A percentile compares a stretch with the other conserved stretches of the same genome.
Evolutionary conservation across 1,140 invertebrate species (phyloP).

Genomic region (Brachionus asplanchnoidis): DNA sequence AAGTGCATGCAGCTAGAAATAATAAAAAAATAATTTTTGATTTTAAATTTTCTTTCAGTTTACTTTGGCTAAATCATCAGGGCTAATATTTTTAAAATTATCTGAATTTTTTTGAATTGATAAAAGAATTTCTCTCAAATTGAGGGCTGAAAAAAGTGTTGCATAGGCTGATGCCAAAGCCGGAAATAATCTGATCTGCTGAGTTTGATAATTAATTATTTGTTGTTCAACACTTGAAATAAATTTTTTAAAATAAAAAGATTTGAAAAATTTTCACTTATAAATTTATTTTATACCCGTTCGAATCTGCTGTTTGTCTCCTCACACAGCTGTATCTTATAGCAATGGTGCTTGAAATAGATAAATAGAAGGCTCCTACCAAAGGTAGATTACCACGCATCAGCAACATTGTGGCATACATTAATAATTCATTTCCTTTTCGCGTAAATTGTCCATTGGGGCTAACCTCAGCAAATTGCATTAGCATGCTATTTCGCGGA

Average conservation of each 20-base stretch:
- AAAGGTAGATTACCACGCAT: conserved; percentile 69
- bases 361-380: conserved; percentile 56
- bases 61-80: conserved; percentile 57
- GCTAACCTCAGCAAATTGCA: conserved; percentile 75
- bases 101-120: conserved; percentile 18
- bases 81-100: background rate
- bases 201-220: conserved; percentile 85
- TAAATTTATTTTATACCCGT: conserved; percentile 61
- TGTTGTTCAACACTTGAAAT: conserved; percentile 68
- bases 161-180: conserved; percentile 72
- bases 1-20: conserved; percentile 69
- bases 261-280: background rate
- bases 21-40: background rate
- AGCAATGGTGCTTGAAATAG: conserved; percentile 75
- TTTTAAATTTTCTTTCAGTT: no score
- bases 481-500: conserved; percentile 75
- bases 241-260: conserved; percentile 55
- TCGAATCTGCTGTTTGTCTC: conserved; percentile 74
- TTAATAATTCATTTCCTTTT: conserved; percentile 70
- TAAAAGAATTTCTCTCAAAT: conserved; percentile 56
- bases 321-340: conserved; percentile 77
- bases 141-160: conserved; percentile 67
- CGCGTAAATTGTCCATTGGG: conserved; percentile 65
- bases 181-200: conserved; percentile 83
- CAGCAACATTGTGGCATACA: conserved; percentile 91